Percentiles rank a stretch among this genome's conserved stretches.
These are phyloP conservation scores for Pituophis catenifer DNA, from an alignment of 2,113 vertebrate species.

Conservation along the genomic window DNA sequence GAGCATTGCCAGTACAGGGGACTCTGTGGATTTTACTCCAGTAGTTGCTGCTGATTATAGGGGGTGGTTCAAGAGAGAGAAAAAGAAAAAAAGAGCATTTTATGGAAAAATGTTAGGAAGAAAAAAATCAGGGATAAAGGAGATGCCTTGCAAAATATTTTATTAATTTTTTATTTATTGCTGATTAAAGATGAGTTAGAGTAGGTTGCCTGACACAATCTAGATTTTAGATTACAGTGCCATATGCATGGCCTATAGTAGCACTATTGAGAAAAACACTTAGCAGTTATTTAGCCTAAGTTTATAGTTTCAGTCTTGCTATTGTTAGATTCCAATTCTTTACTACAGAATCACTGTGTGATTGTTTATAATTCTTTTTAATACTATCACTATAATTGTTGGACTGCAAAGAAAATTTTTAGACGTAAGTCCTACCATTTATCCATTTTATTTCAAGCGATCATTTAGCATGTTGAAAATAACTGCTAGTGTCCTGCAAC, in stretches of 20 bases:
- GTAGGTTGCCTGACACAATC: neutral
- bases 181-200: neutral
- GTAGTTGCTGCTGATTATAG: neutral
- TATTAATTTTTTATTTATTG: neutral
- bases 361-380: neutral
- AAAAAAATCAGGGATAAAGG: neutral
- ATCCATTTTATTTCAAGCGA: neutral
- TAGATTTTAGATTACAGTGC: neutral
- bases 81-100: neutral
- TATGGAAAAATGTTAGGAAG: neutral
- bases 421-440: neutral
- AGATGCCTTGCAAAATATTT: neutral
- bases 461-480: neutral
- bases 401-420: neutral
- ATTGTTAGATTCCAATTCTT: neutral
- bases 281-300: neutral
- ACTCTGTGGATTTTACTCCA: neutral
- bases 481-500: neutral
- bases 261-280: neutral
- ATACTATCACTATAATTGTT: neutral
- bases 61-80: neutral
- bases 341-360: neutral
- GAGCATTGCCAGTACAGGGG: neutral
- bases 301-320: neutral
- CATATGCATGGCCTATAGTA: neutral